Evolutionary conservation across 2,113 vertebrate species (phyloP), one percentile per base, ranked within the genome.

Genomic region (Garra rufa): DNA sequence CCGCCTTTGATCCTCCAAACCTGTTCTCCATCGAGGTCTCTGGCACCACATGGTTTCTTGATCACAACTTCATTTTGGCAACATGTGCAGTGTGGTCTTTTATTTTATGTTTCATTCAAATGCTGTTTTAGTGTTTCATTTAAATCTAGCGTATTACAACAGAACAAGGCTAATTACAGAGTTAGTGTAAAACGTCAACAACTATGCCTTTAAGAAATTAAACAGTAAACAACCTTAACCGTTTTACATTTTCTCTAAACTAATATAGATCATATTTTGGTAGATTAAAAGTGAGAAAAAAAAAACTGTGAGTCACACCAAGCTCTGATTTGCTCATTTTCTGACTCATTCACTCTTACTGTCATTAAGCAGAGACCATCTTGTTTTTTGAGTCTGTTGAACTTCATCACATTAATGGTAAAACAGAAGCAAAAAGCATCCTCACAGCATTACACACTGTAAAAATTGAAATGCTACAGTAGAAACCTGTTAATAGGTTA

Each of bases 1-100:
- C 34, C 7, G 26, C 28, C 41, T 87, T 84, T 84, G 82, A 84
- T 84, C 77, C 34, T 61, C 30, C 9, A 57, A 74, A 76, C 69
- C 41, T 69, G 48, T 81, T 79, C 48, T 74, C 46, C 55, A 19
- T 21, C 17, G 1, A 69, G 46, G 41, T 61, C 63, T 79, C 76
- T 52, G 79, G 82, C 34, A 65, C 52, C 74, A 81, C 26, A 65
- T 82, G 71, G 14, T 44, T 50, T 77, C 41, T 24, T 83, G 73
- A 70, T 70, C 50, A 43, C 26, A 70, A 57, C 38, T 71, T 75
- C 50, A 74, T 75, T 83, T 85, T 77, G 17, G 14, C 24, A 67
- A 81, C 24, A 34, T 34, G 48, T 76, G 24, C 46, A 21, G 46
- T 76, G 73, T 76, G n/a, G 13, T 43, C 44, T 73, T 46, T 57